Percentiles rank a stretch among this genome's conserved stretches.
These are phyloP conservation scores for Ommatoiulus sabulosus DNA, from an alignment of 2,888 invertebrate genomes.

Conservation along the genomic window DNA sequence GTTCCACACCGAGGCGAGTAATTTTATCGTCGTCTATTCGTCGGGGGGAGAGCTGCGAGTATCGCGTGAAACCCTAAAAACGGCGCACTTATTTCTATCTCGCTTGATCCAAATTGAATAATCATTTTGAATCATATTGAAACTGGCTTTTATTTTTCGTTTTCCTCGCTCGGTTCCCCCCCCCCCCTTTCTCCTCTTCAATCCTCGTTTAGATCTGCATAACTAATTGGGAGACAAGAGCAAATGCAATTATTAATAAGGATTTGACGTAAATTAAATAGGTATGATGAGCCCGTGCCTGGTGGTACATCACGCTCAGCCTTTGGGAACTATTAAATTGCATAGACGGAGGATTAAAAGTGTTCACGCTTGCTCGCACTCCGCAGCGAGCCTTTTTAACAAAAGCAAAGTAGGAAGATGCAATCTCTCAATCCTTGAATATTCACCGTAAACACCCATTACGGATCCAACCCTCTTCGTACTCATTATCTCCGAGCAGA, in stretches of 20 bases:
- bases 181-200: not conserved
- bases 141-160: not conserved
- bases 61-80: not conserved
- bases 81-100: slow-evolving; percentile 29
- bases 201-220: slow-evolving; percentile 11
- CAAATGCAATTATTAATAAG: slow-evolving; percentile 43
- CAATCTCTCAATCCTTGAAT: not conserved
- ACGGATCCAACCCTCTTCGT: not conserved
- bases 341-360: slow-evolving; percentile 29
- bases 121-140: slow-evolving; percentile 40
- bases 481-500: not conserved
- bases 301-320: slow-evolving; percentile 40
- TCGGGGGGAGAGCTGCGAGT: too few species aligned
- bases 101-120: slow-evolving; percentile 36
- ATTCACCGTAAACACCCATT: slow-evolving; percentile 17
- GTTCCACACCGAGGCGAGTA: not conserved
- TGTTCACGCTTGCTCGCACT: slow-evolving; percentile 31
- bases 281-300: slow-evolving; percentile 6
- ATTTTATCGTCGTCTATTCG: not conserved
- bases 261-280: slow-evolving; percentile 43
- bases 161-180: not conserved
- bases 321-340: slow-evolving; percentile 39
- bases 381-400: slow-evolving; percentile 5
- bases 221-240: slow-evolving; percentile 43
- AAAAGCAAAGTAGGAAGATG: not conserved